Conservation (phyloP, 2,797 vertebrate species). For the Malacoraja senta region DNA sequence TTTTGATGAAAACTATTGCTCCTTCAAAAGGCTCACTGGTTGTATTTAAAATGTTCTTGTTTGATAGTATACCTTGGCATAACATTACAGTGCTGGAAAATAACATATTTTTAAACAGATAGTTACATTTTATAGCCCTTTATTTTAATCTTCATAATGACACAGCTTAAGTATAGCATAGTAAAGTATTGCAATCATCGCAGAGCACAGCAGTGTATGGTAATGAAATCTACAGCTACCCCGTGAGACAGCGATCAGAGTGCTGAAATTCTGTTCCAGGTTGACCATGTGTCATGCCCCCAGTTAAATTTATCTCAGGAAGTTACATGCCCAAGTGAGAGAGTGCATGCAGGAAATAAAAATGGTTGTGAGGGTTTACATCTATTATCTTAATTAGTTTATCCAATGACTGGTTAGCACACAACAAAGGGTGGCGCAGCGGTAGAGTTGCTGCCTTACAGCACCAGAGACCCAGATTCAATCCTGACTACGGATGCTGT, state of each 20-base stretch:
- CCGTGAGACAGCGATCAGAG: not conserved
- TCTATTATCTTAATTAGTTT: not conserved
- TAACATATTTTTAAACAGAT: slow-evolving; percentile 22
- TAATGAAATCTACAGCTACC: not conserved
- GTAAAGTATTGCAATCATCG: slow-evolving; percentile 12
- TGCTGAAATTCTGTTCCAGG: not conserved
- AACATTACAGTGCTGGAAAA: slow-evolving; percentile 30
- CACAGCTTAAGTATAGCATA: slow-evolving; percentile 6
- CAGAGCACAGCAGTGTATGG: not conserved
- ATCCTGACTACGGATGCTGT: too few relatives aligned
- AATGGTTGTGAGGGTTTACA: not conserved
- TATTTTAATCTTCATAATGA: slow-evolving; percentile 28
- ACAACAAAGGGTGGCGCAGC: too few relatives aligned
- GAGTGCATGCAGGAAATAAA: not conserved
- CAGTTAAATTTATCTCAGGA: not conserved
- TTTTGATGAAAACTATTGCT: slow-evolving; percentile 38
- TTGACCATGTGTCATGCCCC: not conserved
- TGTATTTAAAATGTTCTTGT: slow-evolving; percentile 34
- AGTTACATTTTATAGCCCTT: slow-evolving; percentile 36
- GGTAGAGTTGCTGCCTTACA: too few relatives aligned
- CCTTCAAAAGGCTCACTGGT: slow-evolving; percentile 35
- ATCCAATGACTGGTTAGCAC: too few relatives aligned
- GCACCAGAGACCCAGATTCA: too few relatives aligned
- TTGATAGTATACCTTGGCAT: slow-evolving; percentile 38
- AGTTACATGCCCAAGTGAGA: not conserved